Evolutionary conservation across 2,888 invertebrate genomes (phyloP).

Genomic region (Rhingia campestris): DNA sequence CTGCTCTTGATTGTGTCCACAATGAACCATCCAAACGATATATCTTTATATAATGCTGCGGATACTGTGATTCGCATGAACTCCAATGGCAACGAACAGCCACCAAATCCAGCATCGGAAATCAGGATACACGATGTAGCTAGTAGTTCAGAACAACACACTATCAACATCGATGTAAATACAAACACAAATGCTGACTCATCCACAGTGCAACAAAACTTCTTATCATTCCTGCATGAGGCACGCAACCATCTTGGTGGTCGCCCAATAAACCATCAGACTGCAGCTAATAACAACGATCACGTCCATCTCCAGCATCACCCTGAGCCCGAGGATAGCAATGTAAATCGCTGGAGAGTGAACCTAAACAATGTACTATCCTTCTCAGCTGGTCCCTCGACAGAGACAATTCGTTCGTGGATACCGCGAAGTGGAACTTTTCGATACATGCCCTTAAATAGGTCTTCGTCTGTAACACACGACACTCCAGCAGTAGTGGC

Average conservation of each 20-base stretch:
- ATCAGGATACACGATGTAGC: conserved; percentile 29
- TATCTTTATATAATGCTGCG: conserved; percentile 56
- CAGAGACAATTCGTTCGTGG: conserved; percentile 79
- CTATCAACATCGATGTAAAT: conserved; percentile 45
- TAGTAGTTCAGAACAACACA: conserved; percentile 47
- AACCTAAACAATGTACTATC: conserved; percentile 80
- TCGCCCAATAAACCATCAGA: conserved; percentile 35
- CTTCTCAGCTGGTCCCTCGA: conserved; percentile 78
- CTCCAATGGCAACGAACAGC: conserved; percentile 27
- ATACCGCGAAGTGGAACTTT: conserved; percentile 78
- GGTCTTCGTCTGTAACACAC: conserved; percentile 60
- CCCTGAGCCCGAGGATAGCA: conserved; percentile 58
- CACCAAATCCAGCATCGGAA: conserved; percentile 10
- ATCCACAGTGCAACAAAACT: conserved; percentile 72
- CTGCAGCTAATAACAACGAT: conserved; percentile 73
- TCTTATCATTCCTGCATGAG: conserved; percentile 76
- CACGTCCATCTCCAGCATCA: conserved; percentile 73
- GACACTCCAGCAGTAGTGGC: conserved; percentile 41
- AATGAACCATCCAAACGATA: conserved; percentile 63
- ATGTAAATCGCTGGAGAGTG: conserved; percentile 77
- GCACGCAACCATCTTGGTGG: conserved; percentile 75
- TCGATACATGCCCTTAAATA: conserved; percentile 76
- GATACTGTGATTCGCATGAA: conserved; percentile 52
- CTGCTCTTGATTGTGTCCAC: conserved; percentile 40
- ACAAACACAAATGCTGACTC: conserved; percentile 42